These are phyloP conservation scores for Scolopax mira DNA, from an alignment of 2,113 vertebrate genomes.

Conservation along the genomic window DNA sequence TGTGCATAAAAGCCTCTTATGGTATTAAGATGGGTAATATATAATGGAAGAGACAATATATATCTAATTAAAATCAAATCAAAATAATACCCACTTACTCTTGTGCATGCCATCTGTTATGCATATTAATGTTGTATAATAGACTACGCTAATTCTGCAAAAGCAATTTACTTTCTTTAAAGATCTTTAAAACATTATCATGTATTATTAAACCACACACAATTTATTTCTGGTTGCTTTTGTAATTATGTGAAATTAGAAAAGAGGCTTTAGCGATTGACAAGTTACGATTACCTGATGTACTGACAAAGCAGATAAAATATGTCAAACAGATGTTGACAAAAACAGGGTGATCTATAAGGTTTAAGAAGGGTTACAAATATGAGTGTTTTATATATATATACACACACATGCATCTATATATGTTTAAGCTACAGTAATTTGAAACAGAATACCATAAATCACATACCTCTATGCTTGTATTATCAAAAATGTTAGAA, in stretches of 20 bases:
- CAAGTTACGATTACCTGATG: slow-evolving; percentile 28
- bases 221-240: slow-evolving; percentile 54
- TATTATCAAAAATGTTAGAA: neutral
- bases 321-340: slow-evolving; percentile 35
- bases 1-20: slow-evolving; percentile 9
- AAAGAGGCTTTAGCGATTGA: slow-evolving; percentile 17
- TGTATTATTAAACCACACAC: slow-evolving; percentile 39
- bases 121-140: slow-evolving; percentile 64
- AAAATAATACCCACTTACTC: slow-evolving; percentile 50
- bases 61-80: slow-evolving; percentile 72
- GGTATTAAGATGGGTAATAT: slow-evolving; percentile 33
- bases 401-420: neutral
- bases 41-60: slow-evolving; percentile 58
- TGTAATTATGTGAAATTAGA: slow-evolving; percentile 55
- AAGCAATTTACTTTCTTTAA: slow-evolving; percentile 62
- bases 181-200: slow-evolving; percentile 58
- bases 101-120: slow-evolving; percentile 64
- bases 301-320: slow-evolving; percentile 62
- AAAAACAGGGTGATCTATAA: slow-evolving; percentile 71
- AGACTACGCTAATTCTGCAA: slow-evolving; percentile 43
- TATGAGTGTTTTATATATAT: neutral
- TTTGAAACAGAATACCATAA: neutral
- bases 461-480: neutral
- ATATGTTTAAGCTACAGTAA: neutral
- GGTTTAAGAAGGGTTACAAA: slow-evolving; percentile 41